Evolutionary conservation across 2,888 invertebrate species (phyloP).

Genomic region (Craniophora ligustri): DNA sequence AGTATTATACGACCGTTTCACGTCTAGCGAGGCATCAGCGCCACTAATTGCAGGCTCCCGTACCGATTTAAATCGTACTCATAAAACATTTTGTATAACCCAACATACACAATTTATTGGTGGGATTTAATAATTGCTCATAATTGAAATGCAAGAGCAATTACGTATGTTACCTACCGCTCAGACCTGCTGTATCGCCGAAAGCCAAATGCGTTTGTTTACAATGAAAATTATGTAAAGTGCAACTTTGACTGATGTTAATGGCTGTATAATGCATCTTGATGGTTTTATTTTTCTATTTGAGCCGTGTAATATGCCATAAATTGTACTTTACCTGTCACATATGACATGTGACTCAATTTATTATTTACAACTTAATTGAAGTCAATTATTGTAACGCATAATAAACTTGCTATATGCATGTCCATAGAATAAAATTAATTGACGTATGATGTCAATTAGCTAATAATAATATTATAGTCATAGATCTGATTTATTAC

Average conservation of each 20-base stretch:
- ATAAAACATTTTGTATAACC: conserved; percentile 62
- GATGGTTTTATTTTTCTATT: conserved; percentile 21
- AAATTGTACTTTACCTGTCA: conserved; percentile 38
- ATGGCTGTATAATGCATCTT: conserved; percentile 48
- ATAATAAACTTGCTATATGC: too few species aligned
- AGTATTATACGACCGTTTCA: conserved; percentile 39
- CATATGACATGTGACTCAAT: conserved; percentile 28
- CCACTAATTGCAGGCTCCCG: conserved; percentile 64
- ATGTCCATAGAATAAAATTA: too few species aligned
- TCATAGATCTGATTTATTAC: too few species aligned
- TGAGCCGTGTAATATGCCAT: conserved; percentile 29
- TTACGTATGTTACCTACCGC: conserved; percentile 56
- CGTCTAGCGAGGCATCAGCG: conserved; percentile 47
- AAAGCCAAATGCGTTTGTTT: conserved; percentile 60
- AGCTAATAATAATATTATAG: too few species aligned
- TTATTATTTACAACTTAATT: conserved; percentile 32
- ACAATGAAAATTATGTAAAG: conserved; percentile 51
- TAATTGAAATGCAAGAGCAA: conserved; percentile 71
- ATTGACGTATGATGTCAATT: too few species aligned
- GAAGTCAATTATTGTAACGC: conserved; percentile 39
- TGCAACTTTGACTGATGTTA: conserved; percentile 51
- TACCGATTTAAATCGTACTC: conserved; percentile 65
- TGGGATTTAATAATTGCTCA: conserved; percentile 71
- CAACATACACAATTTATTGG: conserved; percentile 66
- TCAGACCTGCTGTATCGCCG: conserved; percentile 56